Evolutionary conservation across 2,113 vertebrate species (phyloP).

Genomic region (Siniperca knerii): DNA sequence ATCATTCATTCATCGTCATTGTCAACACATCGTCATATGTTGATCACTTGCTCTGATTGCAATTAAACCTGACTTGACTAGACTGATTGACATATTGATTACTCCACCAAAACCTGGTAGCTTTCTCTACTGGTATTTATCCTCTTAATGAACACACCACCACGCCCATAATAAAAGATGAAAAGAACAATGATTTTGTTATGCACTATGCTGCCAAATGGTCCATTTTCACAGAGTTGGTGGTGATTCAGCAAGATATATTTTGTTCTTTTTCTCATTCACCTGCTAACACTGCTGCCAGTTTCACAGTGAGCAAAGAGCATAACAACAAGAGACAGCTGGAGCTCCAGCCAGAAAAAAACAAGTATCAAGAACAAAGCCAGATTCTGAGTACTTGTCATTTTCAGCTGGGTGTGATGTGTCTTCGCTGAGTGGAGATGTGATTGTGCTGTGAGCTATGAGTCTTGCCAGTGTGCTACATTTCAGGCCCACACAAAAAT

Average conservation of each 20-base stretch:
- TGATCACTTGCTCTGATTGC: slow-evolving; percentile 36
- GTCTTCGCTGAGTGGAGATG: slow-evolving; percentile 48
- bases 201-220: slow-evolving; percentile 21
- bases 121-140: neutral
- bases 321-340: slow-evolving; percentile 70
- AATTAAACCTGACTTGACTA: slow-evolving; percentile 27
- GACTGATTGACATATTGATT: slow-evolving; percentile 20
- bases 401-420: slow-evolving; percentile 61
- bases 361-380: slow-evolving; percentile 51
- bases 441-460: slow-evolving; percentile 36
- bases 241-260: slow-evolving; percentile 57
- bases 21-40: neutral
- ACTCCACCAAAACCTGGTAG: neutral
- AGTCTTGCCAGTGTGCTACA: slow-evolving; percentile 17
- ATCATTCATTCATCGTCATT: slow-evolving; percentile 7
- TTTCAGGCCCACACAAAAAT: slow-evolving; percentile 43
- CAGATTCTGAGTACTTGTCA: slow-evolving; percentile 55
- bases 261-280: slow-evolving; percentile 29
- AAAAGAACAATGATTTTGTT: slow-evolving; percentile 24
- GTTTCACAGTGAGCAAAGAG: slow-evolving; percentile 52
- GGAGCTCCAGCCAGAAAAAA: slow-evolving; percentile 51
- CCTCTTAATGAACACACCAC: slow-evolving; percentile 26
- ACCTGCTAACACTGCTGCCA: slow-evolving; percentile 48
- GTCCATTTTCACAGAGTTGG: slow-evolving; percentile 41
- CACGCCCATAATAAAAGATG: neutral